Base-by-base conservation (phyloP, 1,140 invertebrate genomes). In the Brachionus calyciflorus region DNA sequence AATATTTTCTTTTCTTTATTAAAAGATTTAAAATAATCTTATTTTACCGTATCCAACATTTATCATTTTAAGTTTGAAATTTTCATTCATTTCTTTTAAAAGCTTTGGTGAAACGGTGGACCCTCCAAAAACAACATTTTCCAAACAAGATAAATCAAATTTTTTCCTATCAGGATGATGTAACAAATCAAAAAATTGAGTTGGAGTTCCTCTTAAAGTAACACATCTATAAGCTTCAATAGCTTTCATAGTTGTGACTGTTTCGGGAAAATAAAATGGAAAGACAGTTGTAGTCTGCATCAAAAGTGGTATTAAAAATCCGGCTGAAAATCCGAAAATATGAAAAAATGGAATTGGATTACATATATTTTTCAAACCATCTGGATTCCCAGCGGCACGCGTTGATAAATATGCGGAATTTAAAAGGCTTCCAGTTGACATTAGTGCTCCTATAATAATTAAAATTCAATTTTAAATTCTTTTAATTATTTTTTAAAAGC, bases 161-260 rank as follows among this genome's bases (percentile, higher is more conserved):
- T 80, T 78, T 17, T 80, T 68, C 70, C 85, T 82, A 2, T 83
- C 76, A 0, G 82, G 82, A 40, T 82, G 83, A 68, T 86, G 84
- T 46, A 93, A 80, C 73, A 93, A 87, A 83, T 97, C 93, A 70
- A 96, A 91, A 83, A 92, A 94, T 95, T 98, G 98, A 0, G 94
- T 98, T 2, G 96, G 96, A 0, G 95, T 97, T 12, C 95, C 95
- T 80, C 91, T 92, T 14, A 92, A 83, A 6, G 91, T 28, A 85
- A 83, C 40, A 91, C 89, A 86, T 89, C 90, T 84, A 91, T 93
- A 1, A 85, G 57, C 37, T 30, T 33, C 33, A 53, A 41, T 41
- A 40, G 41, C 53, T 26, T 30, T 17, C 19, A 48, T 40, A 41
- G n/a, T 63, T 10, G 51, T 19, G 1, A 30, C 26, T 10, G 17